Conservation (phyloP, 2,888 invertebrate species). For the Limnephilus marmoratus region DNA sequence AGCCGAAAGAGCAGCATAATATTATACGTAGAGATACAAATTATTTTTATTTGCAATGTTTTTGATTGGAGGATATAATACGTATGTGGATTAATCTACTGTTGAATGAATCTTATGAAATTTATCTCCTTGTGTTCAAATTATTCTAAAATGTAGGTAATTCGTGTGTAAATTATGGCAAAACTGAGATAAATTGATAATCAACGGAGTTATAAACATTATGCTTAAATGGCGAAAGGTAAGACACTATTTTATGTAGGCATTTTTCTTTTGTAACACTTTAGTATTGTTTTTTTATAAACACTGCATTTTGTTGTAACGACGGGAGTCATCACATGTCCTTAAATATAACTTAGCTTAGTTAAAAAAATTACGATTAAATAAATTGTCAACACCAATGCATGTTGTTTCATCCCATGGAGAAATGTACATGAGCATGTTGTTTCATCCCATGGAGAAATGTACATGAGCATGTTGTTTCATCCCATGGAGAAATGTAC, state of each 20-base stretch:
- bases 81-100: background rate
- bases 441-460: background rate
- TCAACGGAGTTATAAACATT: background rate
- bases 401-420: background rate
- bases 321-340: background rate
- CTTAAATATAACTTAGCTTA: background rate
- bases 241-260: background rate
- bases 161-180: background rate
- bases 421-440: background rate
- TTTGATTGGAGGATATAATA: background rate
- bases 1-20: background rate
- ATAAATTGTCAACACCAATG: background rate
- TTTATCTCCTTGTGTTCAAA: conserved; percentile 40
- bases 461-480: background rate
- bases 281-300: background rate
- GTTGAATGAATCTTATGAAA: conserved; percentile 37
- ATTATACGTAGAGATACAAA: background rate
- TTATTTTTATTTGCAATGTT: background rate
- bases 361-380: background rate
- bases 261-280: background rate
- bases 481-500: background rate
- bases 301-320: background rate
- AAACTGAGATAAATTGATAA: background rate
- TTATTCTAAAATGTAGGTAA: conserved; percentile 38
- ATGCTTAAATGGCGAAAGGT: background rate